Percentiles rank a stretch among this genome's conserved stretches.
Conservation (phyloP, 2,113 vertebrate genomes). For the Mus pahari region DNA sequence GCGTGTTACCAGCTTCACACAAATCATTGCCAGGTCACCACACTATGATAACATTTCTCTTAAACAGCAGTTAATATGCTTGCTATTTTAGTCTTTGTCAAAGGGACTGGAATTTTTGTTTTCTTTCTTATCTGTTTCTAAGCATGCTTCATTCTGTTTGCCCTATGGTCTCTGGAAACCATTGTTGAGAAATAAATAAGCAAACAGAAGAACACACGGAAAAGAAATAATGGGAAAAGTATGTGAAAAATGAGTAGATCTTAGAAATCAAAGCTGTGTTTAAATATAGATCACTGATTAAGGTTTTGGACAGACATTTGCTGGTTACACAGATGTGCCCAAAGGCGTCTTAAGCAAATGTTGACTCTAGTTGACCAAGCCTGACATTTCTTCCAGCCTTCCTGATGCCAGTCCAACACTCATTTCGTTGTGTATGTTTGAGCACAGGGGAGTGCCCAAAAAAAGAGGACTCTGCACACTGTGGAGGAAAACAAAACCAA, state of each 20-base stretch:
- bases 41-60: slow-evolving; percentile 72
- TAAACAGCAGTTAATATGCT: slow-evolving; percentile 66
- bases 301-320: slow-evolving; percentile 50
- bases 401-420: neutral
- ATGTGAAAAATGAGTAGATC: slow-evolving; percentile 68
- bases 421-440: neutral
- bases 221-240: slow-evolving; percentile 47
- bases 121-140: slow-evolving; percentile 64
- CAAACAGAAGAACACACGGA: slow-evolving; percentile 73
- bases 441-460: neutral
- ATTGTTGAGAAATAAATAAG: slow-evolving; percentile 77
- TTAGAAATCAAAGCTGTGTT: slow-evolving; percentile 63
- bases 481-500: neutral
- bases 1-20: slow-evolving; percentile 27
- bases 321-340: slow-evolving; percentile 35
- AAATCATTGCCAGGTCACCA: slow-evolving; percentile 35
- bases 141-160: slow-evolving; percentile 55
- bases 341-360: slow-evolving; percentile 67
- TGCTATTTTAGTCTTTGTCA: slow-evolving; percentile 68
- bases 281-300: slow-evolving; percentile 65
- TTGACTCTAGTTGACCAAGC: slow-evolving; percentile 41
- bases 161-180: slow-evolving; percentile 78
- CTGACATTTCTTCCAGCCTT: slow-evolving; percentile 50
- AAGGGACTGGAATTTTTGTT: neutral
- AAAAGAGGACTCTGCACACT: too few species aligned